Conservation (phyloP, 1,140 invertebrate species). For the Drosophila biarmipes region DNA sequence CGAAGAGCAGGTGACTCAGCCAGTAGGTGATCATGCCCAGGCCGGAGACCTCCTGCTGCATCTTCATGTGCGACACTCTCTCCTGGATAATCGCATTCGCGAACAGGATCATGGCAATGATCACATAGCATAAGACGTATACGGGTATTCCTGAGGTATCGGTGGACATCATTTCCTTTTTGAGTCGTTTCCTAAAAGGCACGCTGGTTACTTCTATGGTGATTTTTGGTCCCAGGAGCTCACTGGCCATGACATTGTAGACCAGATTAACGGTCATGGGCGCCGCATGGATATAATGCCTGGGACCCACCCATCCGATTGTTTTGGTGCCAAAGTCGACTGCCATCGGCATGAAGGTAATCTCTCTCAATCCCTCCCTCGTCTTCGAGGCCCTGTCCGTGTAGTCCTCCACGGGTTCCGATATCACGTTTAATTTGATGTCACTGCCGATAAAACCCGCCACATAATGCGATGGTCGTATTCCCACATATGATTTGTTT, state of each 20-base stretch:
- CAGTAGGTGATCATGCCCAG: slow-evolving; percentile 27
- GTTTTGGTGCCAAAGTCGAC: slow-evolving; percentile 49
- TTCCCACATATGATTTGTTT: not conserved
- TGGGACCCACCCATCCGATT: slow-evolving; percentile 86
- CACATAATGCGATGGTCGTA: not conserved
- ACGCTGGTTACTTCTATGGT: slow-evolving; percentile 6
- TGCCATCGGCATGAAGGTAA: slow-evolving; percentile 6
- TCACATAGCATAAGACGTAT: not conserved
- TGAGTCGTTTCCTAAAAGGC: not conserved
- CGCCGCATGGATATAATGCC: slow-evolving; percentile 87
- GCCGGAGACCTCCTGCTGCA: slow-evolving; percentile 24
- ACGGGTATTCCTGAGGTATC: fast-evolving
- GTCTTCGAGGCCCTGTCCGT: not conserved
- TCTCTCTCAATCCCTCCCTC: not conserved
- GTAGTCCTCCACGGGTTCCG: not conserved
- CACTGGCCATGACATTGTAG: slow-evolving; percentile 85
- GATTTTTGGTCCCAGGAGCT: not conserved
- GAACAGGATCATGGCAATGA: not conserved
- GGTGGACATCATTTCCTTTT: too few species aligned
- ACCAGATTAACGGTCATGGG: slow-evolving; percentile 87
- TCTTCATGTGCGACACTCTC: slow-evolving; percentile 7
- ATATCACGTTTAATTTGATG: not conserved
- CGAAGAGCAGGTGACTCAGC: slow-evolving; percentile 14
- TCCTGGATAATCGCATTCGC: not conserved
- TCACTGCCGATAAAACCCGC: not conserved